Evolutionary conservation across 1,140 invertebrate species (phyloP).

Genomic region (Olivierus martensii): DNA sequence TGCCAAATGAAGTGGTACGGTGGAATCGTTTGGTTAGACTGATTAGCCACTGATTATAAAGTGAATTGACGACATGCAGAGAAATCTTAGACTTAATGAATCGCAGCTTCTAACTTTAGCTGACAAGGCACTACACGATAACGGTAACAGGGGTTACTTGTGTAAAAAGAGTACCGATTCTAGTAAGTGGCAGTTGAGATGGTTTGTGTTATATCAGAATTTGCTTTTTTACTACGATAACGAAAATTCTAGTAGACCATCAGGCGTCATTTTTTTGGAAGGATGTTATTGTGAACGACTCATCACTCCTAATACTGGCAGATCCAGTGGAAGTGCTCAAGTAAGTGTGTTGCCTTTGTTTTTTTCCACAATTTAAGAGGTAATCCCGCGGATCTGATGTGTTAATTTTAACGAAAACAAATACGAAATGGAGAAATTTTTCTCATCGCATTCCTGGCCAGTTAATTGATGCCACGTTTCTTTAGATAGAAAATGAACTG

Average conservation of each 20-base stretch:
- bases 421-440: too few species aligned
- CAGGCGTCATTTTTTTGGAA: slow-evolving; percentile 70
- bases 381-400: too few species aligned
- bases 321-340: slow-evolving; percentile 4
- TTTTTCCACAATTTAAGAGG: too few species aligned
- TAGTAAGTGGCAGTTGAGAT: slow-evolving; percentile 76
- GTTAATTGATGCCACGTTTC: too few species aligned
- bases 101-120: slow-evolving; percentile 66
- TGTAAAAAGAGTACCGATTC: slow-evolving; percentile 73
- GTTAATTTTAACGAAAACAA: too few species aligned
- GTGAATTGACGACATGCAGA: not conserved
- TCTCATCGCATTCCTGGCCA: too few species aligned
- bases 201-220: slow-evolving; percentile 88
- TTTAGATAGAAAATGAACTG: too few species aligned
- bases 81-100: slow-evolving; percentile 23
- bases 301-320: slow-evolving; percentile 30
- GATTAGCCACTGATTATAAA: too few species aligned
- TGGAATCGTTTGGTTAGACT: too few species aligned
- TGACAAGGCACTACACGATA: slow-evolving; percentile 64
- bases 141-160: slow-evolving; percentile 58
- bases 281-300: slow-evolving; percentile 78
- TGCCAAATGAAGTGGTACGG: too few species aligned
- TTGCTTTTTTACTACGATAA: slow-evolving; percentile 82
- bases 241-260: slow-evolving; percentile 52
- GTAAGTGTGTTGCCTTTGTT: slow-evolving; percentile 3